These are phyloP conservation scores for Stenodera caucasica DNA, from an alignment of 2,888 invertebrate genomes.

Conservation along the genomic window DNA sequence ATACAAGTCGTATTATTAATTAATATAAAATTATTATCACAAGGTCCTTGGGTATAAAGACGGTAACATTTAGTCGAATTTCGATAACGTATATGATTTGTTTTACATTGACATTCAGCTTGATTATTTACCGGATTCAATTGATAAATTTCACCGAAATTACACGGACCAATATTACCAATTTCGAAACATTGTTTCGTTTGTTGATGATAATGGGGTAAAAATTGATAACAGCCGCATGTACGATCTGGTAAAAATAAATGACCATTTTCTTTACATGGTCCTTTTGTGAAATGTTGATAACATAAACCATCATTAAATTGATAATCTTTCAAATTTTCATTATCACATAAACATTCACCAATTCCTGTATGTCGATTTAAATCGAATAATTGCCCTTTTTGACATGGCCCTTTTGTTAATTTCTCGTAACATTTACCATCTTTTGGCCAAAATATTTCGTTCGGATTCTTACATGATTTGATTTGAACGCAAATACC, in stretches of 20 bases:
- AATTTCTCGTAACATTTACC: conserved; percentile 72
- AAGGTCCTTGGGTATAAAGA: conserved; percentile 78
- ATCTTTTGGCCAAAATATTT: conserved; percentile 77
- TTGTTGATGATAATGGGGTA: conserved; percentile 74
- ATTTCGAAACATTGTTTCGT: conserved; percentile 75
- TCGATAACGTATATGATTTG: conserved; percentile 65
- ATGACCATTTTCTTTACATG: conserved; percentile 74
- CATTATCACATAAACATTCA: conserved; percentile 60
- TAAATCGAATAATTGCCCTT: conserved; percentile 68
- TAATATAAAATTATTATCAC: conserved; percentile 69
- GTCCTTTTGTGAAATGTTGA: conserved; percentile 78
- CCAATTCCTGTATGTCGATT: conserved; percentile 64
- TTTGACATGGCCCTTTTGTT: conserved; percentile 75
- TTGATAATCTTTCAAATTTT: conserved; percentile 55
- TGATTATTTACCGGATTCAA: conserved; percentile 55
- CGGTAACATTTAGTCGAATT: conserved; percentile 73
- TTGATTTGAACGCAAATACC: conserved; percentile 72
- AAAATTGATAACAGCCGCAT: conserved; percentile 71
- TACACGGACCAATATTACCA: conserved; percentile 75
- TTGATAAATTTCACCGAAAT: conserved; percentile 71
- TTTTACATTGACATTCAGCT: conserved; percentile 71
- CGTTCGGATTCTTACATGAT: conserved; percentile 64
- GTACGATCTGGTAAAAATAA: conserved; percentile 73
- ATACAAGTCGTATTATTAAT: conserved; percentile 69
- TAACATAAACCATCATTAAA: conserved; percentile 68